Percentiles rank a stretch among this genome's conserved stretches.
phyloP scores from a whole-genome alignment of 1,140 invertebrate species.

The Pristionchus pacificus region DNA sequence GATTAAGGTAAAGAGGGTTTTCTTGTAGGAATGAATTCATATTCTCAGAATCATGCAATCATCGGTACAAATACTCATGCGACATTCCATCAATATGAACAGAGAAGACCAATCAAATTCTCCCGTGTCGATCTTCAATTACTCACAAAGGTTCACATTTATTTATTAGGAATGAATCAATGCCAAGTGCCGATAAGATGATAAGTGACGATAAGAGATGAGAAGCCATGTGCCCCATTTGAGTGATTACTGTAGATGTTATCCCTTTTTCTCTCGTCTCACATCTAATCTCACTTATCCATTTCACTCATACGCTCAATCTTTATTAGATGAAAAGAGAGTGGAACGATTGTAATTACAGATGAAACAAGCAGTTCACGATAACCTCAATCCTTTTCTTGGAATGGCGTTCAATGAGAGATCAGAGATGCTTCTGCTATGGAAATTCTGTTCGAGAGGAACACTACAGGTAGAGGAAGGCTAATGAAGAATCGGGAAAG shows the following conservation, averaged over 20 bases:
- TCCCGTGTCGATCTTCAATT: conserved; percentile 41
- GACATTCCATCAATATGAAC: conserved; percentile 50
- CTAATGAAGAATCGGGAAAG: neutral
- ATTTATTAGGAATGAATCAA: too few species aligned
- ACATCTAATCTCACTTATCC: too few species aligned
- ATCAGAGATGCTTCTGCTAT: conserved; percentile 50
- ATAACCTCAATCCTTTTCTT: conserved; percentile 54
- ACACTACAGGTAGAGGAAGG: conserved; percentile 41
- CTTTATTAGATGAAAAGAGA: too few species aligned
- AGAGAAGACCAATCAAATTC: conserved; percentile 48
- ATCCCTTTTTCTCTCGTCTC: too few species aligned
- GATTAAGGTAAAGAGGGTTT: conserved; percentile 27
- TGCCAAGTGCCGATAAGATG: too few species aligned
- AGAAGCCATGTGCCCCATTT: too few species aligned
- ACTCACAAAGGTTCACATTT: conserved; percentile 39
- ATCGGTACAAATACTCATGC: conserved; percentile 55
- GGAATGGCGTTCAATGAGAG: conserved; percentile 56
- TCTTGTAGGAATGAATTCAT: neutral
- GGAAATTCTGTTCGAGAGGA: conserved; percentile 56
- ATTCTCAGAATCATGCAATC: conserved; percentile 45
- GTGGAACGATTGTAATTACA: conserved; percentile 21
- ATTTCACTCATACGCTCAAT: too few species aligned
- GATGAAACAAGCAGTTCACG: conserved; percentile 49
- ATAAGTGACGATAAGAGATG: too few species aligned
- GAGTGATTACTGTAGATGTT: too few species aligned